Base-by-base conservation (phyloP, 2,888 invertebrate species). In the Tineola bisselliella region DNA sequence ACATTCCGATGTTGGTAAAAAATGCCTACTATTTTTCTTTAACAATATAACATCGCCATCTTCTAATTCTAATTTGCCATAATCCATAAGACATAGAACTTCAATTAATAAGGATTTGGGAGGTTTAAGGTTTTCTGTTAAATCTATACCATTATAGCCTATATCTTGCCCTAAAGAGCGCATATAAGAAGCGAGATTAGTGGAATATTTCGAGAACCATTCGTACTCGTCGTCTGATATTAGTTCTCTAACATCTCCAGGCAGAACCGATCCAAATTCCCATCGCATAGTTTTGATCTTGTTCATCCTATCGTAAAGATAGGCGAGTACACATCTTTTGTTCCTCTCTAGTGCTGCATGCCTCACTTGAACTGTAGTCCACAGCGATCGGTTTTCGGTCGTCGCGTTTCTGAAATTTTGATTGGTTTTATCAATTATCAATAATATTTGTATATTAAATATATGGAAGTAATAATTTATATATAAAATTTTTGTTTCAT, bases 201-300 rank as follows among this genome's bases (percentile, higher is more conserved):
- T 93, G 54, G 94, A 97, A 77, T 99, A 98, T 64, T 91, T 91
- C 61, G 92, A 91, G 72, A 98, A 96, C 93, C 97, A 99, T 62
- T 91, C 89, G 31, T 93, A 89, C 87, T 98, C 98, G 0, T 93
- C 90, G 70, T 93, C 91, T 60, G 94, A 92, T 44, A 98, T 81
- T 63, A 93, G 90, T 61, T 90, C 88, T 73, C 93, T 92, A 0
- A 98, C 91, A 73, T 97, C 96, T 0, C 90, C 77, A 0, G 98
- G 98, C 61, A 99, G 78, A 57, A 97, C 93, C 43, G 96, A 94
- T 0, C 99, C 99, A 75, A 97, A 95, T 71, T 97, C 95, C 99
- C 99, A 99, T 57, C 99, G 89, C 77, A 97, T 89, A n/a, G 93
- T 91, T 67, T 93, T 90, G 18, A 99, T 90, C 70, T 92, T 91